Conservation (phyloP, 2,113 vertebrate species). For the Burhinus bistriatus region DNA sequence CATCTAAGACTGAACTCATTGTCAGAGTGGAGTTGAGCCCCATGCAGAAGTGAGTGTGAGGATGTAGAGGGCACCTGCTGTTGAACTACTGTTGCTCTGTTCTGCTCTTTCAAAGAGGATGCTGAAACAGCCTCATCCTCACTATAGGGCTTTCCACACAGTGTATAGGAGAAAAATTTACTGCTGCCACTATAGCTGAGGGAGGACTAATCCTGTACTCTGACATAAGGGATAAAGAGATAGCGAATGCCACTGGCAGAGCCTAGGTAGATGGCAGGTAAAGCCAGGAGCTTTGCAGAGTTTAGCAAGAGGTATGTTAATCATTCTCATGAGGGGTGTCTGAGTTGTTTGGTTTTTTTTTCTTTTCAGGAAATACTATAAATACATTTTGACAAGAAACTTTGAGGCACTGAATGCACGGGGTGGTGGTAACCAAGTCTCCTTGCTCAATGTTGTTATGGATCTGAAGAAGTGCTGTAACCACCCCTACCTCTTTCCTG, state of each 20-base stretch:
- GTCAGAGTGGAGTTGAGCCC: constrained; percentile 94
- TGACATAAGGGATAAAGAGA: neutral
- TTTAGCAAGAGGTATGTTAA: neutral
- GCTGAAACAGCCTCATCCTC: neutral
- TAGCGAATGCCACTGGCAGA: neutral
- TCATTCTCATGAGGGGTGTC: neutral
- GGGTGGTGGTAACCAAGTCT: constrained; percentile 95
- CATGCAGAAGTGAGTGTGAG: constrained; percentile 91
- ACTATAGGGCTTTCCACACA: neutral
- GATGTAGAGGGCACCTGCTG: neutral
- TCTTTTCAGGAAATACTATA: constrained; percentile 91
- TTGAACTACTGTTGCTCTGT: neutral
- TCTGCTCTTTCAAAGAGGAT: neutral
- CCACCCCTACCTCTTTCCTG: constrained; percentile 96
- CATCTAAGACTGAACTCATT: constrained; percentile 95
- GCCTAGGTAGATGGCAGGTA: neutral
- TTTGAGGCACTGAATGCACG: constrained; percentile 95
- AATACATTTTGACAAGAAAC: constrained; percentile 95
- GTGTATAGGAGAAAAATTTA: neutral
- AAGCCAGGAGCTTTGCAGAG: neutral
- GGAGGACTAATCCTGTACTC: neutral
- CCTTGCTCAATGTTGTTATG: constrained; percentile 96
- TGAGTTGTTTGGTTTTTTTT: neutral
- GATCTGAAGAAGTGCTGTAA: constrained; percentile 99
- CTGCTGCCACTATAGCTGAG: neutral